Conservation (phyloP, 2,113 vertebrate genomes). For the Pampusana beccarii region DNA sequence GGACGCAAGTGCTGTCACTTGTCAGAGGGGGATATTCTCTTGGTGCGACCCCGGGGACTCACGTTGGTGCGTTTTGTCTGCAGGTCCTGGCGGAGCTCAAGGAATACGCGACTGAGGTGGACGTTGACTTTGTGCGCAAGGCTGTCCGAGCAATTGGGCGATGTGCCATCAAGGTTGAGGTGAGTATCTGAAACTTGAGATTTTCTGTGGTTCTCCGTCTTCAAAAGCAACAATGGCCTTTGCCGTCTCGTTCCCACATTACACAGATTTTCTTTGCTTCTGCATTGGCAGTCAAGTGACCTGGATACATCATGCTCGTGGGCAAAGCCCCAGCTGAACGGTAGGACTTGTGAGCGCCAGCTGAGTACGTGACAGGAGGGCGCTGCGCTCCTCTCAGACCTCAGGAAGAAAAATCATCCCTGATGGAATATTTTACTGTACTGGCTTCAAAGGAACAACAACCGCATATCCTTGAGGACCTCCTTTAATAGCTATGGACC, state of each 20-base stretch:
- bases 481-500: not conserved
- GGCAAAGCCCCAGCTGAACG: not conserved
- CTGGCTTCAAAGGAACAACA: not conserved
- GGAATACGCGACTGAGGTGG: constrained; percentile 97
- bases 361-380: not conserved
- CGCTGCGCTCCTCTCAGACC: not conserved
- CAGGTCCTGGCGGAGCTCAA: constrained; percentile 98
- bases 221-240: not conserved
- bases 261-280: not conserved
- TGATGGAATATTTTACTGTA: not conserved
- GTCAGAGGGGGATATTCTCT: not conserved
- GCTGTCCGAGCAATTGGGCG: constrained; percentile 96
- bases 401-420: not conserved
- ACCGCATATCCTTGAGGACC: not conserved
- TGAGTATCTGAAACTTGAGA: constrained; percentile 28
- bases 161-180: constrained; percentile 98
- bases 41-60: not conserved
- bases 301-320: fast-evolving
- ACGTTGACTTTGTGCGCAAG: constrained; percentile 98
- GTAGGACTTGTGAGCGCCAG: not conserved
- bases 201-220: not conserved
- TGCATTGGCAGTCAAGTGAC: not conserved
- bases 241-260: fast-evolving
- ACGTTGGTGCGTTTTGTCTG: not conserved
- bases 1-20: not conserved